These are phyloP conservation scores for Zaprionus tsacasi DNA, from an alignment of 1,140 invertebrate species.

Conservation along the genomic window DNA sequence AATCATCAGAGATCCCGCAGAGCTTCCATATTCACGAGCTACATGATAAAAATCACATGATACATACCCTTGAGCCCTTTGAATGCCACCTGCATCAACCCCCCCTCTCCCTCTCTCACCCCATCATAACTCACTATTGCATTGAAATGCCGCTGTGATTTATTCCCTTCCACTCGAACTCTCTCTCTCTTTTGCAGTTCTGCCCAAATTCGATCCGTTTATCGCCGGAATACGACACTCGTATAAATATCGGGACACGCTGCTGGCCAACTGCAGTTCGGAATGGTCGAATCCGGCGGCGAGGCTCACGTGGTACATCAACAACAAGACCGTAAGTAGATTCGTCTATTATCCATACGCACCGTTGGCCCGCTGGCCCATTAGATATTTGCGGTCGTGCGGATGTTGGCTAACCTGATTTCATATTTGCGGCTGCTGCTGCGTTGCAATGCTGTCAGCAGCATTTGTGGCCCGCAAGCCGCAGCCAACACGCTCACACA, in stretches of 20 bases:
- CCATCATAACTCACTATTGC: constrained; percentile 7
- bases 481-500: constrained; percentile 9
- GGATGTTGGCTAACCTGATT: constrained; percentile 24
- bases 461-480: constrained; percentile 21
- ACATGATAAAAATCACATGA: neutral
- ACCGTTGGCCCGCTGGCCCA: constrained; percentile 14
- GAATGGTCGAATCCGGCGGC: constrained; percentile 85
- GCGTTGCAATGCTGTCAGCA: constrained; percentile 17
- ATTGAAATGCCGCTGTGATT: neutral
- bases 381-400: constrained; percentile 27
- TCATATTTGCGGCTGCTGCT: constrained; percentile 24
- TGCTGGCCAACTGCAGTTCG: constrained; percentile 85
- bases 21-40: neutral
- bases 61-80: neutral
- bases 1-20: too few relatives aligned
- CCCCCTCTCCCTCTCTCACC: neutral
- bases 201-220: constrained; percentile 83
- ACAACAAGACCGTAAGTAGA: constrained; percentile 82
- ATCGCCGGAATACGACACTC: constrained; percentile 81
- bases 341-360: constrained; percentile 5
- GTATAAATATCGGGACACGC: constrained; percentile 84
- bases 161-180: neutral
- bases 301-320: constrained; percentile 85
- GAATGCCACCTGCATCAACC: neutral
- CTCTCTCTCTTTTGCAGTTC: constrained; percentile 69